Evolutionary conservation across 2,797 vertebrate genomes (phyloP).

Genomic region (Crax fasciolata): DNA sequence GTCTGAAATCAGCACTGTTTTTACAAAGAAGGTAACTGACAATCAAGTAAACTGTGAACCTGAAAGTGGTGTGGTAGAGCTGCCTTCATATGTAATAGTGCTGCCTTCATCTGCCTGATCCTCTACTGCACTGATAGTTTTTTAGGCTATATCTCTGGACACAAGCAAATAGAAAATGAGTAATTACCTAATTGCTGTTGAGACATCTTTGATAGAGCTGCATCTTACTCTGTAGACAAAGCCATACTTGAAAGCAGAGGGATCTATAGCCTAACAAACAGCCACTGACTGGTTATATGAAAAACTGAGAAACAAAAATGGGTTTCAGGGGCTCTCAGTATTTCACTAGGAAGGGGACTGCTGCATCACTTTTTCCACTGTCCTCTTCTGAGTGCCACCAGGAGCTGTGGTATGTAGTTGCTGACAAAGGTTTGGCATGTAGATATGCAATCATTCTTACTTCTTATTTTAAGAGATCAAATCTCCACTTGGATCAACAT

Average conservation of each 20-base stretch:
- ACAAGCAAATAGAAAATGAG: neutral
- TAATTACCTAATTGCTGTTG: neutral
- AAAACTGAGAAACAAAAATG: neutral
- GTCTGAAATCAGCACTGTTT: neutral
- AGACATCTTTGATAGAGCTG: neutral
- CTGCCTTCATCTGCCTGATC: neutral
- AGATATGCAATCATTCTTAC: neutral
- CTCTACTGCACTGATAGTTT: neutral
- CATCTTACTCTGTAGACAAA: neutral
- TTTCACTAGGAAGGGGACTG: neutral
- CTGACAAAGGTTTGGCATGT: neutral
- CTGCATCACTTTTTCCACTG: neutral
- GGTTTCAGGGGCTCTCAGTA: neutral
- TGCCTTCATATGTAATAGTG: neutral
- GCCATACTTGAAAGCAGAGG: neutral
- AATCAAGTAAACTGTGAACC: neutral
- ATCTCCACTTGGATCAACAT: neutral
- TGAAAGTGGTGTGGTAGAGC: neutral
- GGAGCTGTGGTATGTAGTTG: neutral
- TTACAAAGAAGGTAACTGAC: neutral
- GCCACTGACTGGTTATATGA: neutral
- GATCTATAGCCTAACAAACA: neutral
- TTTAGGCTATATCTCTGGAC: neutral
- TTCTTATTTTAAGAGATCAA: neutral
- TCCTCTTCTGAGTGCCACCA: accelerated